Evolutionary conservation across 1,140 invertebrate genomes (phyloP), one percentile per base, ranked within the genome.

Genomic region (Heliconius nattereri): DNA sequence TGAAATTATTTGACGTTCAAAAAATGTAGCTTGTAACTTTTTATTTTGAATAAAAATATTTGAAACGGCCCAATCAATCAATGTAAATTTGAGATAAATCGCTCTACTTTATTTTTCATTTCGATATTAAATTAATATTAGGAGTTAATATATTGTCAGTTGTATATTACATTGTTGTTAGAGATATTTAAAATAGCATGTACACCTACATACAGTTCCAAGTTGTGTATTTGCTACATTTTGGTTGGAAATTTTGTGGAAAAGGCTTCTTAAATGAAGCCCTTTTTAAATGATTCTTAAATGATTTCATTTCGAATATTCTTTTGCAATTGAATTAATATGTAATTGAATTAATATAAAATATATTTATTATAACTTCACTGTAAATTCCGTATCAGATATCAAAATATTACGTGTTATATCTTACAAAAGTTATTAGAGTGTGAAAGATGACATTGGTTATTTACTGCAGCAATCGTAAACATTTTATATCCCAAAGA

Each of bases 381-480:
- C 7, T 60, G n/a, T 60, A 11, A 23, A 23, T n/a, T 23, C 8
- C 0, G 20, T n/a, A 23, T 60, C 19, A 26, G 7, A 60, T 23
- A 60, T 9, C 2, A 60, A 60, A 60, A 26, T 23, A 60, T 60
- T 2, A 60, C 11, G 13, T 66, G 23, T 66, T 66, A 29, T 29
- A 26, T 66, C 3, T 66, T 66, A 29, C 60, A 66, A 11, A 23
- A 66, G 60, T 66, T 66, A 29, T 66, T 66, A 66, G 9, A 29
- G 23, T 66, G 26, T 66, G n/a, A 66, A 66, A 66, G 60, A 66
- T 13, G 23, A 66, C 60, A 29, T 66, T 16, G 23, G 23, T 16
- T 66, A 66, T 66, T 66, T 66, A 66, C 60, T 29, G 60, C 60
- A 66, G 60, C 60, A 66, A 66, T 16, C 60, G 60, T 66, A 29